Conservation (phyloP, 92 coral and sea anemone genomes). For the Epizoanthus scotinus region DNA sequence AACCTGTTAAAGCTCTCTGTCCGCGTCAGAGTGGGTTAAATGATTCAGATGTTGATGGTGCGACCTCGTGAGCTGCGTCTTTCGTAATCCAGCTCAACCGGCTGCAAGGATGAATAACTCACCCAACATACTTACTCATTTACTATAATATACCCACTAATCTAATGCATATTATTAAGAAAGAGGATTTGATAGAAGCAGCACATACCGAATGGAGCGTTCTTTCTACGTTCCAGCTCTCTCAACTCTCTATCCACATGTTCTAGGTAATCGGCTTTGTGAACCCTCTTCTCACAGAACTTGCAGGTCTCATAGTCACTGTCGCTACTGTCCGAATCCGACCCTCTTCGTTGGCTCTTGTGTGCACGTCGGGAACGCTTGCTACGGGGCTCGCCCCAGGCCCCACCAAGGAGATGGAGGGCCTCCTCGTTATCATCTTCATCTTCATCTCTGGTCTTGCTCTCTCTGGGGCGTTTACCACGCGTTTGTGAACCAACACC, state of each 20-base stretch:
- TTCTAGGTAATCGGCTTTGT: neutral
- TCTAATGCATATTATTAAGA: no score
- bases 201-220: no score
- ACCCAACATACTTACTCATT: no score
- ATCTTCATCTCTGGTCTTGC: neutral
- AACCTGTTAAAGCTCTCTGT: no score
- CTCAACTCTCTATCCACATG: conserved; percentile 30
- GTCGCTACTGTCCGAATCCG: conserved; percentile 32
- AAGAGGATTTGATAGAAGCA: no score
- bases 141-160: no score
- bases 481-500: neutral
- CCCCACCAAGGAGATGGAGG: conserved; percentile 6
- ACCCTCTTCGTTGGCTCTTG: conserved; percentile 16
- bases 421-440: conserved; percentile 20
- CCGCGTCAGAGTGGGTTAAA: no score
- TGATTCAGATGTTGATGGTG: no score
- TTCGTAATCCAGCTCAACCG: no score
- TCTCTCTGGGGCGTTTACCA: neutral
- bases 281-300: conserved; percentile 1
- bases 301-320: conserved; percentile 16
- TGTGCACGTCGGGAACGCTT: conserved; percentile 35
- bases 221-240: neutral
- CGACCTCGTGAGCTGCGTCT: no score
- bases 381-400: conserved; percentile 18
- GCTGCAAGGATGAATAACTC: no score